Evolutionary conservation across 1,140 invertebrate genomes (phyloP).

Genomic region (Orius insidiosus): DNA sequence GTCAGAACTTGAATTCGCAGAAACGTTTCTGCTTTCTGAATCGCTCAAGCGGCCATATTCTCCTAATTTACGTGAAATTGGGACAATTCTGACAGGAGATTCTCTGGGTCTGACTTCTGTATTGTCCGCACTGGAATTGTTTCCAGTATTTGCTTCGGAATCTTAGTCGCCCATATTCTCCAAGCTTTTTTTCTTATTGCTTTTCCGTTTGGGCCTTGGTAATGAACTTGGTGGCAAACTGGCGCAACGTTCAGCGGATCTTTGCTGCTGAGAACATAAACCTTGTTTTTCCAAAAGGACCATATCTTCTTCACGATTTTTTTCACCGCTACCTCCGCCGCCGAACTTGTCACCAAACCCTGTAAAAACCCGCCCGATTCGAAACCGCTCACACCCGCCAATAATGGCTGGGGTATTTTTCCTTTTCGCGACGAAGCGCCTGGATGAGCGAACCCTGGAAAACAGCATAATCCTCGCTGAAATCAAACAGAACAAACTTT

Average conservation of each 20-base stretch:
- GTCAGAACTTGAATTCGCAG: constrained; percentile 5
- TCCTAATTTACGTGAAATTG: constrained; percentile 12
- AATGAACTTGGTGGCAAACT: constrained; percentile 45
- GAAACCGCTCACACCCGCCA: constrained; percentile 46
- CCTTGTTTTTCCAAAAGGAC: constrained; percentile 58
- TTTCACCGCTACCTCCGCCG: constrained; percentile 24
- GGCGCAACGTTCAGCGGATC: constrained; percentile 34
- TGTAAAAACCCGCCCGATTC: constrained; percentile 26
- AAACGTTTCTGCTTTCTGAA: constrained; percentile 16
- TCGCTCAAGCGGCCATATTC: constrained; percentile 22
- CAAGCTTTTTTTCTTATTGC: constrained; percentile 15
- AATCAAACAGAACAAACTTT: constrained; percentile 34
- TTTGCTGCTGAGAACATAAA: constrained; percentile 50
- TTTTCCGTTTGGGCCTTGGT: constrained; percentile 42
- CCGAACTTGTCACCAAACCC: constrained; percentile 24
- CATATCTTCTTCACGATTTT: constrained; percentile 33
- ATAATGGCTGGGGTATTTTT: constrained; percentile 63
- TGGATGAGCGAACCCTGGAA: constrained; percentile 72
- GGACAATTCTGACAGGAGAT: constrained; percentile 13
- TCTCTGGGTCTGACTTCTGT: background rate
- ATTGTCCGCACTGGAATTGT: background rate
- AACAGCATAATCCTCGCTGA: constrained; percentile 69
- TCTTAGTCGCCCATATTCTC: constrained; percentile 21
- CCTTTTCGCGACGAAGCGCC: constrained; percentile 61
- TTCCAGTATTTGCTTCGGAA: background rate